Conservation (phyloP, 1,140 invertebrate species). For the Vanessa atalanta region DNA sequence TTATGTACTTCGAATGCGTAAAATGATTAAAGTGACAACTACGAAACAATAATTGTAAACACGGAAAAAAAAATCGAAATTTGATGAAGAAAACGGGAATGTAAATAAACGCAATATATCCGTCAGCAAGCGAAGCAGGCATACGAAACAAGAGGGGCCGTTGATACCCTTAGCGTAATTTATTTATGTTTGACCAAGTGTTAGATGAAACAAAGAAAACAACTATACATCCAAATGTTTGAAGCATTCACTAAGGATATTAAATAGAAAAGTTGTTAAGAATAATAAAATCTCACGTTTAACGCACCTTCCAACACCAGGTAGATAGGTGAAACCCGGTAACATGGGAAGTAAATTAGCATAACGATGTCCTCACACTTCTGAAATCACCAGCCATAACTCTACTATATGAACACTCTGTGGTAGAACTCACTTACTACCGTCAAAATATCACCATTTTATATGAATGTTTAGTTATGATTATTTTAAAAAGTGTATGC, state of each 20-base stretch:
- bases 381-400: conserved; percentile 67
- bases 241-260: not conserved
- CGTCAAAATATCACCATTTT: conserved; percentile 53
- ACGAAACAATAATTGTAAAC: conserved; percentile 1
- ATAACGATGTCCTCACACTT: conserved; percentile 75
- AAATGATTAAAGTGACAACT: too few species aligned
- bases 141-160: conserved; percentile 52
- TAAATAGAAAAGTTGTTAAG: conserved; percentile 21
- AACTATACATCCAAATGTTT: conserved; percentile 23
- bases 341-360: conserved; percentile 73
- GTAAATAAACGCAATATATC: conserved; percentile 47
- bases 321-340: conserved; percentile 76
- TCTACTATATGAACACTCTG: conserved; percentile 44
- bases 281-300: conserved; percentile 46
- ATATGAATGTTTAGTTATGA: conserved; percentile 60
- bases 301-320: conserved; percentile 71
- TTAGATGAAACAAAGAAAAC: conserved; percentile 39
- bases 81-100: conserved; percentile 24
- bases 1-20: too few species aligned
- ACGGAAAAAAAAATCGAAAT: conserved; percentile 10
- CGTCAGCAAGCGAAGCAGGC: conserved; percentile 42
- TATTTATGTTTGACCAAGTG: conserved; percentile 57
- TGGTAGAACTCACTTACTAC: conserved; percentile 40
- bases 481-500: conserved; percentile 37
- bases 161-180: conserved; percentile 54